phyloP scores from a whole-genome alignment of 1,140 invertebrate species.

The Drosophila ercepeae region DNA sequence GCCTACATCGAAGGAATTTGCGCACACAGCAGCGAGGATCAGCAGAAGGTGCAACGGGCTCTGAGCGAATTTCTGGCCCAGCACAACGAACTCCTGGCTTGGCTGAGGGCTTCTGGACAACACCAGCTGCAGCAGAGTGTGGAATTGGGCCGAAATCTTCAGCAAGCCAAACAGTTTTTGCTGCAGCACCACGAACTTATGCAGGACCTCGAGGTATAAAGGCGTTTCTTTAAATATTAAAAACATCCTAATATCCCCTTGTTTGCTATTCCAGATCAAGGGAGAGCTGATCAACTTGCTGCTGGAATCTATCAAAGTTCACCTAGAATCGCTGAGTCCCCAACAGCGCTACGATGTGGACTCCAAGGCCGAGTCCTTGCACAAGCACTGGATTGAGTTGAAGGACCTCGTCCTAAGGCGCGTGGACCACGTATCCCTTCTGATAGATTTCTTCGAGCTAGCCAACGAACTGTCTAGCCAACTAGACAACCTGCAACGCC shows the following conservation, averaged over 20 bases:
- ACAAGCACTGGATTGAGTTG: constrained; percentile 87
- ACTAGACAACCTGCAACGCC: constrained; percentile 87
- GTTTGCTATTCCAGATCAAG: constrained; percentile 85
- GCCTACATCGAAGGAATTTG: constrained; percentile 88
- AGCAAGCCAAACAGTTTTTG: constrained; percentile 90
- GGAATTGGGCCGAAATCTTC: constrained; percentile 89
- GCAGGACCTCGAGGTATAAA: constrained; percentile 88
- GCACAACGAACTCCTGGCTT: constrained; percentile 89
- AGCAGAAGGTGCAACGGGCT: constrained; percentile 87
- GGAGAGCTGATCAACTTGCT: constrained; percentile 88
- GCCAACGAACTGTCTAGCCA: constrained; percentile 88
- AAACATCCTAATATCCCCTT: not conserved
- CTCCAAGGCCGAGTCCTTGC: constrained; percentile 86
- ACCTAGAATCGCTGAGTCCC: constrained; percentile 88
- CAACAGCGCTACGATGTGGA: constrained; percentile 87
- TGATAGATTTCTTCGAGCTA: constrained; percentile 90
- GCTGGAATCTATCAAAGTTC: constrained; percentile 86
- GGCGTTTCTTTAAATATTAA: not conserved
- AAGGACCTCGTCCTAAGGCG: constrained; percentile 87
- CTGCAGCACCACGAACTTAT: constrained; percentile 90
- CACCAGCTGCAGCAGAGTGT: constrained; percentile 90
- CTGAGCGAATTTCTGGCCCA: constrained; percentile 89
- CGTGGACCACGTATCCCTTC: constrained; percentile 87
- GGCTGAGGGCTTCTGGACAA: constrained; percentile 89
- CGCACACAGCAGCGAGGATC: constrained; percentile 89